phyloP scores from a whole-genome alignment of 1,140 invertebrate genomes.

The Protaetia brevitarsis region DNA sequence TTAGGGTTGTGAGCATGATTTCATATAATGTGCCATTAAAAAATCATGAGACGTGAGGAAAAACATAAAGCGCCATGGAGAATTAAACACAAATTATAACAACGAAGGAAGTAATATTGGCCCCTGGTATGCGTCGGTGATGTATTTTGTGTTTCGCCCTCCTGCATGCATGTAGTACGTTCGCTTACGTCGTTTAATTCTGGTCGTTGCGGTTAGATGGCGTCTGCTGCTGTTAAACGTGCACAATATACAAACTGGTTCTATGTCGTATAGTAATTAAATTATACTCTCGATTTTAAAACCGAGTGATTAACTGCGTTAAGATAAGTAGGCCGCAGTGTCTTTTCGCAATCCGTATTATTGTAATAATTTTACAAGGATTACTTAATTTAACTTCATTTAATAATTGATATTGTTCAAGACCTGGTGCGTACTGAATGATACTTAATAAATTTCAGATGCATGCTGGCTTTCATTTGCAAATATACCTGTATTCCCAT shows the following conservation, averaged over 20 bases:
- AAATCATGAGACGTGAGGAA: slow-evolving; percentile 2
- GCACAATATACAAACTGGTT: slow-evolving; percentile 10
- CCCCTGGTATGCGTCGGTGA: slow-evolving; percentile 1
- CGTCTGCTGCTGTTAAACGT: background rate
- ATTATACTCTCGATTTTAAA: slow-evolving; percentile 16
- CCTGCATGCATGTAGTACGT: background rate
- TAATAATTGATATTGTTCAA: too few relatives aligned
- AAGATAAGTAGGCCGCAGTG: background rate
- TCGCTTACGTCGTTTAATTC: background rate
- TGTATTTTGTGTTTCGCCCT: background rate
- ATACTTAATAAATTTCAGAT: too few relatives aligned
- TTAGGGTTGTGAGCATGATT: slow-evolving; percentile 5
- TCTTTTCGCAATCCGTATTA: background rate
- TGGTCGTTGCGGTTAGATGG: slow-evolving; percentile 6
- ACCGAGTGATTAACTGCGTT: slow-evolving; percentile 9
- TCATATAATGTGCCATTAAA: background rate
- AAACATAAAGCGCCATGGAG: slow-evolving; percentile 7
- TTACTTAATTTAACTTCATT: too few relatives aligned
- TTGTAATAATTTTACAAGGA: too few relatives aligned
- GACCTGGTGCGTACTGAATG: too few relatives aligned
- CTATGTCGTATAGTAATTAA: background rate
- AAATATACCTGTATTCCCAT: too few relatives aligned
- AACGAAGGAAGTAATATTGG: background rate
- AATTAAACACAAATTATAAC: slow-evolving; percentile 16
- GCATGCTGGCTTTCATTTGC: too few relatives aligned